Evolutionary conservation across 2,797 vertebrate species (phyloP).

Genomic region (Periparus ater): DNA sequence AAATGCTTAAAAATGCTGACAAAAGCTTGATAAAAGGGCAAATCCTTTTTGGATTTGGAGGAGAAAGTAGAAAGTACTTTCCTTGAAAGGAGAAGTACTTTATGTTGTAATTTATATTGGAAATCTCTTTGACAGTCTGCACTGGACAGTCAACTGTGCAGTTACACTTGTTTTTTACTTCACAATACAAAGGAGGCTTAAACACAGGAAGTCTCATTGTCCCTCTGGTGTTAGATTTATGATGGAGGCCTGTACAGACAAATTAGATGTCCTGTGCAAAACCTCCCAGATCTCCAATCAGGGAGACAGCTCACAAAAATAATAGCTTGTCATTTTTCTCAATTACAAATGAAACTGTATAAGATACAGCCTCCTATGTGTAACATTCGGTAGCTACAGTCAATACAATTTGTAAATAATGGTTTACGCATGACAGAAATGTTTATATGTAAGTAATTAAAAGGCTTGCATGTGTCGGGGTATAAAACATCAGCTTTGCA

Average conservation of each 20-base stretch:
- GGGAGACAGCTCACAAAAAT: neutral
- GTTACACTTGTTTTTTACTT: neutral
- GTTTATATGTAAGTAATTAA: neutral
- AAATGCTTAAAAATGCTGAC: neutral
- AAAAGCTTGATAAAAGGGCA: neutral
- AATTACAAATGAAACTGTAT: neutral
- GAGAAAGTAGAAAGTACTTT: too few relatives aligned
- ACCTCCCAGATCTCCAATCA: neutral
- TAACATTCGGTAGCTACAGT: neutral
- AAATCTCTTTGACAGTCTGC: neutral
- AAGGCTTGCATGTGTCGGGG: neutral
- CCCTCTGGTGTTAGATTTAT: neutral
- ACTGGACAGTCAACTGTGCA: neutral
- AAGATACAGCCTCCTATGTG: rapidly evolving
- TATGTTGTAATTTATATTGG: neutral
- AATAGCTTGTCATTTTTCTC: neutral
- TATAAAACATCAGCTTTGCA: neutral
- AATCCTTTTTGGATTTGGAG: too few relatives aligned
- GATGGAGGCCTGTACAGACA: neutral
- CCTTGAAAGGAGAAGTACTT: neutral
- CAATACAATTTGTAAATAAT: neutral
- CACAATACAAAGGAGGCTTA: neutral
- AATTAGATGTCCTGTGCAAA: neutral
- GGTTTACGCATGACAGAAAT: neutral
- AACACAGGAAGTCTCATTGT: neutral